Percentiles rank a stretch among this genome's conserved stretches.
These are phyloP conservation scores for Noctua comes DNA, from an alignment of 2,888 invertebrate genomes.

Conservation along the genomic window DNA sequence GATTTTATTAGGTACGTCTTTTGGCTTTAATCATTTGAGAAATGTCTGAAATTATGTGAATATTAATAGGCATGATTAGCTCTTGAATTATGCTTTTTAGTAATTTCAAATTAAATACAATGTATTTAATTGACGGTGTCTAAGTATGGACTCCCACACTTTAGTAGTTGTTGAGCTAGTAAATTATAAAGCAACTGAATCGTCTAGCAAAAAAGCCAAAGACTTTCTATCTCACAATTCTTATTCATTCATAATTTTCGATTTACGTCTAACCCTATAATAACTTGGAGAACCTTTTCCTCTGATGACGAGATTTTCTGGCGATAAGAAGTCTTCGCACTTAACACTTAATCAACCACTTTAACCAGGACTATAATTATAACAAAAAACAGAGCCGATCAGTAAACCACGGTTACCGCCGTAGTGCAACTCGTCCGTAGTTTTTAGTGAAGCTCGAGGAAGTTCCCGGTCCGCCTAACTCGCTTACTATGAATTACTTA, in stretches of 20 bases:
- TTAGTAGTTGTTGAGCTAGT: not conserved
- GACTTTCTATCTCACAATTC: not conserved
- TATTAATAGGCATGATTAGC: slow-evolving; percentile 5
- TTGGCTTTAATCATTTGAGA: slow-evolving; percentile 5
- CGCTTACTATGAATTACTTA: slow-evolving; percentile 67
- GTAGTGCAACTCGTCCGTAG: slow-evolving; percentile 32
- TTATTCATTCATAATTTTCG: not conserved
- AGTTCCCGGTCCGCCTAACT: slow-evolving; percentile 54
- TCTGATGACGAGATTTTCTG: not conserved
- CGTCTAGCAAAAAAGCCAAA: not conserved
- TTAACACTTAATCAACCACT: not conserved
- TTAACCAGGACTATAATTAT: not conserved
- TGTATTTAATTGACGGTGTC: slow-evolving; percentile 7
- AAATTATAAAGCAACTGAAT: not conserved
- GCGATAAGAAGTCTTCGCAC: not conserved
- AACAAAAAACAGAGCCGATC: not conserved
- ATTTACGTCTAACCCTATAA: not conserved
- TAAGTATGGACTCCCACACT: not conserved
- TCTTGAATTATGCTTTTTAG: not conserved
- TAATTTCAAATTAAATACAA: slow-evolving; percentile 10
- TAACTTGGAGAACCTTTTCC: not conserved
- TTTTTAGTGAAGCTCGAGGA: slow-evolving; percentile 60
- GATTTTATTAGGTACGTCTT: not conserved
- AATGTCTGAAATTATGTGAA: slow-evolving; percentile 7
- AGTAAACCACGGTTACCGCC: slow-evolving; percentile 10